Base-by-base conservation (phyloP, 2,113 vertebrate species). In the Antennarius striatus region DNA sequence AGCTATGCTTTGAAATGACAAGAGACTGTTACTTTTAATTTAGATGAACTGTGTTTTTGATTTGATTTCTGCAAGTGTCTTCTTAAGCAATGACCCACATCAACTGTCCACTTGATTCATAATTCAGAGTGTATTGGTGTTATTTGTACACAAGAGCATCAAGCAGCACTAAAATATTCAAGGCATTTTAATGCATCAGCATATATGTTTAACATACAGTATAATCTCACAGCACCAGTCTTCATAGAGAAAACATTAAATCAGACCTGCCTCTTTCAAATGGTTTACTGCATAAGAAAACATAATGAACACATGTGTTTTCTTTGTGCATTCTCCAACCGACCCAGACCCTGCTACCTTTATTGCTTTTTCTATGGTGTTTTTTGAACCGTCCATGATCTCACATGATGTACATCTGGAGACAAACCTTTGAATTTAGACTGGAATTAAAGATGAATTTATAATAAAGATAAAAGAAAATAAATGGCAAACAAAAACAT, bases 51-150 rank as follows among this genome's bases (percentile, higher is more conserved):
- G 13, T 3, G 52, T 9, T 69, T 12, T 55, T 62, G 68, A 63
- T 63, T 47, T 68, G 48, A 79, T 76, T 82, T 54, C 60, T 56
- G 71, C 54, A 69, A 80, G 68, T 14, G 1, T 62, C 70, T 77
- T 57, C 62, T 1, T 10, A 63, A 84, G 73, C 64, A 62, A 49
- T 84, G 69, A 84, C 77, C 70, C 78, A 79, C 56, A 77, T 81
- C 81, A 63, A 49, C 68, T 67, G 64, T 56, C 48, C 60, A 42
- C 52, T 74, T 71, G 61, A 84, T 79, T 70, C 54, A 84, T 82
- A 71, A 86, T 80, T 84, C 64, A 73, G 48, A 29, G 22, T 48
- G 42, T 75, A 39, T n/a, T 56, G 58, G 59, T 60, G 69, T 65
- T 85, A 82, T 79, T 54, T 74, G 66, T 63, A 45, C 49, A 69